phyloP scores from a whole-genome alignment of 2,888 invertebrate genomes.

The Eilema griseolum region DNA sequence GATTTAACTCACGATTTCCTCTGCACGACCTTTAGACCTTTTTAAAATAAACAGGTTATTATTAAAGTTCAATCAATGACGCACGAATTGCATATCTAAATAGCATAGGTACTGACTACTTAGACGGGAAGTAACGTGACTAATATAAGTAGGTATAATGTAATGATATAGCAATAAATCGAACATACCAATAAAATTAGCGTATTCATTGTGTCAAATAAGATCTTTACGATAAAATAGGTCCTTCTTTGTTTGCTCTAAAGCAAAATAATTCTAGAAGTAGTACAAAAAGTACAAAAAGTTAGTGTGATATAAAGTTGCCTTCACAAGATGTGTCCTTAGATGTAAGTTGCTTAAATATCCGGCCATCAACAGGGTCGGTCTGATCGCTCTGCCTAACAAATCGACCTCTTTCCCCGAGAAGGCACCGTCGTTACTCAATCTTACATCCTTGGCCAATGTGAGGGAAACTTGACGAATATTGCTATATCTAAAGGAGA shows the following conservation, averaged over 20 bases:
- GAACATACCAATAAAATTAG: neutral
- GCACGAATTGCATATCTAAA: constrained; percentile 26
- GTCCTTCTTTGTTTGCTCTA: neutral
- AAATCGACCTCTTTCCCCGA: constrained; percentile 63
- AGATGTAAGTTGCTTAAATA: constrained; percentile 62
- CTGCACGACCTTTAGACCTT: constrained; percentile 21
- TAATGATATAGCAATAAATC: neutral
- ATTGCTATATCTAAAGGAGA: constrained; percentile 54
- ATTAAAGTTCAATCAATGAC: constrained; percentile 40
- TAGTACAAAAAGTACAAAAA: constrained; percentile 28
- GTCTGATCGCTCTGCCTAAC: constrained; percentile 64
- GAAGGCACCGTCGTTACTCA: constrained; percentile 61
- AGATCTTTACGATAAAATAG: neutral
- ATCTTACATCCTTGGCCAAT: constrained; percentile 58
- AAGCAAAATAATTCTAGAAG: neutral
- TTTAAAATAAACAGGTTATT: constrained; percentile 21
- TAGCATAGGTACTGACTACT: constrained; percentile 35
- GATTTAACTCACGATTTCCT: constrained; percentile 47
- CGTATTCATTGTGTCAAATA: neutral
- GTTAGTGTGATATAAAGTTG: constrained; percentile 28
- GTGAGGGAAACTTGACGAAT: constrained; percentile 49
- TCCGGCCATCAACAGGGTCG: constrained; percentile 60
- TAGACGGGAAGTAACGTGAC: constrained; percentile 36
- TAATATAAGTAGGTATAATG: constrained; percentile 9
- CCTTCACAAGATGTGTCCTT: constrained; percentile 44